A percentile compares a stretch with the other conserved stretches of the same genome.
Conservation (phyloP, 2,797 vertebrate genomes). For the Enteromius mattozi region DNA sequence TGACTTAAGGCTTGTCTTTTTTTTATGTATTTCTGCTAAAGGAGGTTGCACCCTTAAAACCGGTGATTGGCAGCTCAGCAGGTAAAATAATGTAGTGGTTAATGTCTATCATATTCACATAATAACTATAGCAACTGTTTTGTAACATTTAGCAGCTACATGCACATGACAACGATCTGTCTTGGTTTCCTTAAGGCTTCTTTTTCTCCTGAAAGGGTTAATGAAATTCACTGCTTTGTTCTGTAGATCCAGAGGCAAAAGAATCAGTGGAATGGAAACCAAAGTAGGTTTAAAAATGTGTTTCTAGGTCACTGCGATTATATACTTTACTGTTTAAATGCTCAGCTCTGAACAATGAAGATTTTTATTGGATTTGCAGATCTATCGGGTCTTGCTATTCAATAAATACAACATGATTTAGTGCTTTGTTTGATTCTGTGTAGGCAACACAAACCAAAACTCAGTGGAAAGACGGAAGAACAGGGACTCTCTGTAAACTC, state of each 20-base stretch:
- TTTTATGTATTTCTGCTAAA: slow-evolving; percentile 11
- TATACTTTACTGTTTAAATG: background rate
- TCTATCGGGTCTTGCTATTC: background rate
- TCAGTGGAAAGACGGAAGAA: background rate
- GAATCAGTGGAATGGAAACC: slow-evolving; percentile 26
- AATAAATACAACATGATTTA: background rate
- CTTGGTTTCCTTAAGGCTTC: background rate
- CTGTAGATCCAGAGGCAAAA: slow-evolving; percentile 42
- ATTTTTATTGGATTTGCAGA: background rate
- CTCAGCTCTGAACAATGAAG: background rate
- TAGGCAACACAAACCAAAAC: slow-evolving; percentile 42
- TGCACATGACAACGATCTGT: background rate
- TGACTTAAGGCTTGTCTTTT: background rate
- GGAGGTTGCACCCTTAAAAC: slow-evolving; percentile 25
- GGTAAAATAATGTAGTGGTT: slow-evolving; percentile 14
- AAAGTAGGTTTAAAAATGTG: slow-evolving; percentile 46
- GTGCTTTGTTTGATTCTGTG: slow-evolving; percentile 5
- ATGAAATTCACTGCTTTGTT: background rate
- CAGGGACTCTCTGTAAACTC: background rate
- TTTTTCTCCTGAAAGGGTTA: background rate
- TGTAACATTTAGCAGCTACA: background rate
- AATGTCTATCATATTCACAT: background rate
- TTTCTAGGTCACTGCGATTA: slow-evolving; percentile 1
- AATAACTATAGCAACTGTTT: background rate
- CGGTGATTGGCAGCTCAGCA: background rate